Base-by-base conservation (phyloP, 2,113 vertebrate genomes). In the Corythoichthys intestinalis region DNA sequence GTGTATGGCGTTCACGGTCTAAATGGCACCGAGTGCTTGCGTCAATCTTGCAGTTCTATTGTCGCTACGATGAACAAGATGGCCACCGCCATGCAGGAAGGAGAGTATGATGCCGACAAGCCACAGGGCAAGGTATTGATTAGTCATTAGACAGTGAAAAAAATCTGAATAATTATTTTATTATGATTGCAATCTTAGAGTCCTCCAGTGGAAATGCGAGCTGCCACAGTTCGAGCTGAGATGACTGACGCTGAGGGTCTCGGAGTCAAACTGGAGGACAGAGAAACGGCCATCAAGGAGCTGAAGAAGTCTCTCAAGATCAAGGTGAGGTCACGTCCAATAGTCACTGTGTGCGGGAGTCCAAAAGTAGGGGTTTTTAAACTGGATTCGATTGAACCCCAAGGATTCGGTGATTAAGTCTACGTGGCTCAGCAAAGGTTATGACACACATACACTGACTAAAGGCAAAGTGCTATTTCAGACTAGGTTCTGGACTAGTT, bases 51-150 rank as follows among this genome's bases (percentile, higher is more conserved):
- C 86, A 89, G 59, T 77, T 87, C 96, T 38, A 92, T 99, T 66
- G 94, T 99, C 1, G 88, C 92, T 0, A 96, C 96, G 66, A 98
- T 98, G 97, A 99, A 99, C 91, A 99, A 98, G 90, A 92, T 97
- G 94, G 96, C 96, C 81, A 99, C 96, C 0, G 96, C 96, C 74
- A 99, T 98, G 97, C 97, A 99, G 88, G 97, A 99, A 85, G 97
- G 97, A 0, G 97, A 99, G 72, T 99, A 97, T 0, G 97, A 98
- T 0, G 94, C 96, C 0, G 96, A 98, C 66, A 91, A 92, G 73
- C 93, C 94, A 0, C 94, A 93, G 58, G 72, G 56, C 54, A 91
- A 67, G 88, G 95, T 94, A 67, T 17, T 44, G 20, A 28, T 28
- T 28, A 28, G 20, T 28, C 20, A 28, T 28, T 28, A 28, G 20